Evolutionary conservation across 2,888 invertebrate genomes (phyloP).

Genomic region (Drosophila ezoana): DNA sequence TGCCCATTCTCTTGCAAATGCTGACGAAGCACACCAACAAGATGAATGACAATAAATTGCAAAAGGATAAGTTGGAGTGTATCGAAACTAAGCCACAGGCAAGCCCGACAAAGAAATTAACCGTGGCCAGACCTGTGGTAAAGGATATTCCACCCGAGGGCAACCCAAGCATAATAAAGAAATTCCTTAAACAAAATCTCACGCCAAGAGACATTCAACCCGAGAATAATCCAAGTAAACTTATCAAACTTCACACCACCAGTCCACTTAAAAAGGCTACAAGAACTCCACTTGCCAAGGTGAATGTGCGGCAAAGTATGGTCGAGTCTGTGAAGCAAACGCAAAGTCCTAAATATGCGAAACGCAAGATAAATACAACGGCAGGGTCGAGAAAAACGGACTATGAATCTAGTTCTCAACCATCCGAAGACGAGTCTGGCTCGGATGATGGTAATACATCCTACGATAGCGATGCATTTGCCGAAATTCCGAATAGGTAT

Average conservation of each 20-base stretch:
- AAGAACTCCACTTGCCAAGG: background rate
- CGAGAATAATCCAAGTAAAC: background rate
- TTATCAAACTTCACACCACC: background rate
- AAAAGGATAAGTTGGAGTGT: background rate
- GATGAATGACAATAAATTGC: background rate
- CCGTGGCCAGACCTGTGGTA: background rate
- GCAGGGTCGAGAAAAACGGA: background rate
- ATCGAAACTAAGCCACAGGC: background rate
- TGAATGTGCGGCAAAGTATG: slow-evolving; percentile 35
- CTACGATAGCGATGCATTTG: slow-evolving; percentile 41
- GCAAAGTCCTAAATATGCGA: background rate
- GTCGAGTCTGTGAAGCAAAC: background rate
- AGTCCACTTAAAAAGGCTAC: background rate
- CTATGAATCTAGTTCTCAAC: background rate
- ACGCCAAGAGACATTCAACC: background rate
- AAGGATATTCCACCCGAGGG: slow-evolving; percentile 20
- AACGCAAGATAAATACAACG: background rate
- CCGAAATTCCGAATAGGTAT: slow-evolving; percentile 63
- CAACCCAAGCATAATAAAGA: background rate
- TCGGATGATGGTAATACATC: background rate
- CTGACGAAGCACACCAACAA: slow-evolving; percentile 27
- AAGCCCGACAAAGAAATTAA: background rate
- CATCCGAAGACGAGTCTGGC: background rate
- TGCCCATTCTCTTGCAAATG: slow-evolving; percentile 80
- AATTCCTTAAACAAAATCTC: accelerated